phyloP scores from a whole-genome alignment of 2,888 invertebrate species.

The Dasysyrphus tricinctus region DNA sequence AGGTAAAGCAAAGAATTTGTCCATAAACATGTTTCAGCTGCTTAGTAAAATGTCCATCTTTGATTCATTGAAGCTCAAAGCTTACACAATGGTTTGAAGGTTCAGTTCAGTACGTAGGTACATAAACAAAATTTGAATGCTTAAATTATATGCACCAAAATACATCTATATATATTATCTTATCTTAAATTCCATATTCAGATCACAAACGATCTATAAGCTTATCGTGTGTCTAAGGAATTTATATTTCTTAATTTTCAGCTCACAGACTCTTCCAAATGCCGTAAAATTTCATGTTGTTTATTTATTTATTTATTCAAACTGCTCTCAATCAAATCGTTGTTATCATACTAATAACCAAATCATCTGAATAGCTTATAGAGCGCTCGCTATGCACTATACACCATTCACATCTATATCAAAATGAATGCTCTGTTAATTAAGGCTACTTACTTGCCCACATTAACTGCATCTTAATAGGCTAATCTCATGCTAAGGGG shows the following conservation, averaged over 20 bases:
- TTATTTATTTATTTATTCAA: slow-evolving; percentile 24
- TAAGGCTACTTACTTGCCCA: slow-evolving; percentile 31
- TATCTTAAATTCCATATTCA: not conserved
- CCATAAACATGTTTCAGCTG: too few species aligned
- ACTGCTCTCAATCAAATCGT: slow-evolving; percentile 17
- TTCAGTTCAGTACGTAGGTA: too few species aligned
- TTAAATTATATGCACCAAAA: too few species aligned
- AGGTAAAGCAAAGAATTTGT: too few species aligned
- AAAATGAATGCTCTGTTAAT: slow-evolving; percentile 29
- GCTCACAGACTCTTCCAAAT: not conserved
- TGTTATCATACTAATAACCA: slow-evolving; percentile 23
- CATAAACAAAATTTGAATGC: too few species aligned
- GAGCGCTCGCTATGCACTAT: not conserved
- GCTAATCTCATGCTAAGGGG: slow-evolving; percentile 35
- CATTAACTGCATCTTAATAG: slow-evolving; percentile 51
- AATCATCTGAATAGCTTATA: not conserved
- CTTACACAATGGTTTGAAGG: too few species aligned
- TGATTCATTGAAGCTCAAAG: too few species aligned
- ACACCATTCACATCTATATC: not conserved
- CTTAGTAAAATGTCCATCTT: too few species aligned
- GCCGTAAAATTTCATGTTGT: not conserved
- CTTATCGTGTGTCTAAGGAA: slow-evolving; percentile 5
- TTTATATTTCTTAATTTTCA: slow-evolving; percentile 33
- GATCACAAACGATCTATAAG: not conserved
- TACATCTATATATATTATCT: not conserved